Conservation (phyloP, 1,140 invertebrate species). For the Saccostrea glomerata region DNA sequence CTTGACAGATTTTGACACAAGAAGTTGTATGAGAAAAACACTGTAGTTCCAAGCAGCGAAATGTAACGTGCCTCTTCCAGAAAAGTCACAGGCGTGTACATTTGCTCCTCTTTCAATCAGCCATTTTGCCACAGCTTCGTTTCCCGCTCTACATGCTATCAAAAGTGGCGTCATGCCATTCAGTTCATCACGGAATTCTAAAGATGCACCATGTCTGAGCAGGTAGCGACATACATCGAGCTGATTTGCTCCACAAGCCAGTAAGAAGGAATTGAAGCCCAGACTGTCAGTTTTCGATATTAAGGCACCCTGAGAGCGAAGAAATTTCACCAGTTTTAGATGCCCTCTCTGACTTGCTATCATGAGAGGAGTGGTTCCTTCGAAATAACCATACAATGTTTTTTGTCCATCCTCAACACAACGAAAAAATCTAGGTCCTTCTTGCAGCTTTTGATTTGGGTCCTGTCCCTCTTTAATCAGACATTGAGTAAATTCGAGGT, state of each 20-base stretch:
- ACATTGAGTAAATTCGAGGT: constrained; percentile 37
- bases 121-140: constrained; percentile 46
- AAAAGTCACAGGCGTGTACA: constrained; percentile 42
- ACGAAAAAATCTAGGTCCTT: constrained; percentile 51
- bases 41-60: constrained; percentile 61
- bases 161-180: constrained; percentile 54
- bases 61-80: constrained; percentile 53
- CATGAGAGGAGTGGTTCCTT: constrained; percentile 54
- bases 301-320: constrained; percentile 43
- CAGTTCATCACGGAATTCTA: constrained; percentile 44
- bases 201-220: constrained; percentile 35
- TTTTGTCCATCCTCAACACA: constrained; percentile 36
- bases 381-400: constrained; percentile 47
- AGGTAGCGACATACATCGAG: constrained; percentile 42
- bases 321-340: constrained; percentile 40
- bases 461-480: constrained; percentile 21
- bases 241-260: constrained; percentile 51
- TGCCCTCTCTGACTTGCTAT: constrained; percentile 53
- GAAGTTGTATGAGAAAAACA: constrained; percentile 33
- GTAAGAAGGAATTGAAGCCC: constrained; percentile 49
- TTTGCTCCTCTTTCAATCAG: constrained; percentile 43
- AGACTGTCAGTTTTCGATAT: constrained; percentile 47
- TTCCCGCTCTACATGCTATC: constrained; percentile 45
- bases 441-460: constrained; percentile 21
- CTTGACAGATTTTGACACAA: constrained; percentile 33